Evolutionary conservation across 2,888 invertebrate species (phyloP), one percentile per base, ranked within the genome.

Genomic region (Lacanobia oleracea): DNA sequence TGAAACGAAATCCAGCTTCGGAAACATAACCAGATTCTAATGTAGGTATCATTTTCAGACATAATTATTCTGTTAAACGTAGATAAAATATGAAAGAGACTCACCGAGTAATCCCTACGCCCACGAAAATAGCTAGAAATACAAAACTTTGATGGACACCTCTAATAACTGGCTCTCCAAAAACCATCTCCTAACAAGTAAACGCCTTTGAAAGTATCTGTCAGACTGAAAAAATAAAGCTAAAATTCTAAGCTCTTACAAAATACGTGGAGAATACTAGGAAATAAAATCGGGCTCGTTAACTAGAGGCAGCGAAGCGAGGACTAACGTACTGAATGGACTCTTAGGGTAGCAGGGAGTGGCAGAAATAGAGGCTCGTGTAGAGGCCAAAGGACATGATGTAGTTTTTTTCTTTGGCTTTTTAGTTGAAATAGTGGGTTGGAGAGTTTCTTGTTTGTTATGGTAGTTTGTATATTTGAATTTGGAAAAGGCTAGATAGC

Each of bases 221-320:
- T 23, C 48, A 57, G 48, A 50, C n/a, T 45, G 21, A 67, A 82
- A 75, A 70, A 63, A 77, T 61, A 56, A 48, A 54, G 5, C 56
- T 33, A 37, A 63, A 72, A 71, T 56, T 56, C 57, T 72, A 64
- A 71, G 63, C 66, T 50, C 37, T 51, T 48, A 71, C 53, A 76
- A 72, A 70, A 77, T 68, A 67, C 57, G 71, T 78, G 74, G 85
- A 89, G 88, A 88, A 66, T 86, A 88, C 87, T 86, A 82, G 77
- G 81, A 87, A 87, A 89, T 89, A 89, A 92, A 92, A 91, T 90
- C 90, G 85, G 84, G 88, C 93, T 94, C 94, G 94, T 94, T 94
- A 94, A 92, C 93, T 92, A 81, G 84, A 91, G 87, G 93, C 93
- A 90, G 86, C 86, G 92, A 84, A 89, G 92, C 93, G 93, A 90